phyloP scores from a whole-genome alignment of 2,113 vertebrate genomes.

The Zapus hudsonius region DNA sequence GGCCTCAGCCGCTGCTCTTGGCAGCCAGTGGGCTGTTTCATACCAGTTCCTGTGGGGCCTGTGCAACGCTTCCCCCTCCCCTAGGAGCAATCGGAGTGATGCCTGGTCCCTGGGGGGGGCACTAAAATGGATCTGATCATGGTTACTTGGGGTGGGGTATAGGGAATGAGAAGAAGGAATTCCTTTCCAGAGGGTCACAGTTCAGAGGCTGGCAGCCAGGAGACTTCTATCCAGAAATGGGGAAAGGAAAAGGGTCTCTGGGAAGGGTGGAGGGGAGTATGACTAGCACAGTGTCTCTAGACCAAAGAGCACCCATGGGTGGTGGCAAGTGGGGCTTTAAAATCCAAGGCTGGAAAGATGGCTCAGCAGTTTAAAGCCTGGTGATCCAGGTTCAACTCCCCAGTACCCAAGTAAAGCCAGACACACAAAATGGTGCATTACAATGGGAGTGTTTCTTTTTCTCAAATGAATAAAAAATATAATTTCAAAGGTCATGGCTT shows the following conservation, averaged over 20 bases:
- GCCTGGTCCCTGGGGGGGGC: not conserved
- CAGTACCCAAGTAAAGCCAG: no score
- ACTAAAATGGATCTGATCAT: not conserved
- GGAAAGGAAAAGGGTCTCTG: accelerated
- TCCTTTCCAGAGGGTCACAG: accelerated
- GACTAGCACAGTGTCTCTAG: not conserved
- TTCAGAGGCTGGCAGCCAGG: not conserved
- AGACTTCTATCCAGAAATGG: not conserved
- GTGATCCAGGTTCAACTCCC: no score
- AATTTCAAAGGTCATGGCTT: no score
- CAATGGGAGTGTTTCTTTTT: no score
- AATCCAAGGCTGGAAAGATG: no score
- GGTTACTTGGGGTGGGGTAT: accelerated
- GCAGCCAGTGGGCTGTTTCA: not conserved
- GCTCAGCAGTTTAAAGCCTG: no score
- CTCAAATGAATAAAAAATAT: not conserved
- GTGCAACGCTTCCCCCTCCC: not conserved
- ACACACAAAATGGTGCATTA: no score
- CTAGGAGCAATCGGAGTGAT: no score
- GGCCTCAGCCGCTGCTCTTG: accelerated
- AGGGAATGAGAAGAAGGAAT: not conserved
- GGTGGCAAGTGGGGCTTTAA: not conserved
- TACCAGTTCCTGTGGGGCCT: not conserved
- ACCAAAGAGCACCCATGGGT: not conserved
- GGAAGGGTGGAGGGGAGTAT: not conserved